Evolutionary conservation across 2,888 invertebrate genomes (phyloP), one percentile per base, ranked within the genome.

Genomic region (Eupithecia inturbata): DNA sequence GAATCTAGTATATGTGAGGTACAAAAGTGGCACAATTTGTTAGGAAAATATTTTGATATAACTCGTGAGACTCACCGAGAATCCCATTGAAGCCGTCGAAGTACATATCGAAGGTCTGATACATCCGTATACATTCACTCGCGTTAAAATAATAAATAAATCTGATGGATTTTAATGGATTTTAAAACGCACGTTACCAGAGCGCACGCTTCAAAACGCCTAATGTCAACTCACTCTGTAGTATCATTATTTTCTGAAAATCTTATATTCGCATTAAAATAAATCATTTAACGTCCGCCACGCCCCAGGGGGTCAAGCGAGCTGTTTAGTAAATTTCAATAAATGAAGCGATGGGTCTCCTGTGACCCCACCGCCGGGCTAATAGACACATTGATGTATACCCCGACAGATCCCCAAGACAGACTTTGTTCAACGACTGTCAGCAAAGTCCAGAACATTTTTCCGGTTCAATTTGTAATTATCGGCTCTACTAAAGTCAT

Each of bases 301-400:
- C 78, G 81, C 84, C 82, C 82, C 45, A 41, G 79, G 75, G 75
- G 76, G 69, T 36, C n/a, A 41, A 70, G 63, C 49, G 69, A 76
- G 82, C 79, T 87, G 87, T 88, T 88, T 85, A 87, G 84, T 82
- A 83, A 83, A 88, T 88, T 89, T 87, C 86, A 87, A 87, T 89
- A 91, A 92, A 92, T 92, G 86, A 93, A 92, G 89, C 86, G 89
- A 93, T 91, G 88, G 80, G 82, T 89, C 92, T 88, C 81, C 78
- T 72, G 77, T 79, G 82, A 79, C 82, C 45, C 41, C 36, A 9
- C 49, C 74, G 69, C 77, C 49, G 36, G 76, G 79, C 82, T 91
- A 93, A 93, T 92, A 86, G 92, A 92, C 90, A 92, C 84, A 90
- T 92, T 93, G 91, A 93, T 91, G 88, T 87, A 93, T 92, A 83